Base-by-base conservation (phyloP, 2,888 invertebrate genomes). In the Apodemia hepburni region DNA sequence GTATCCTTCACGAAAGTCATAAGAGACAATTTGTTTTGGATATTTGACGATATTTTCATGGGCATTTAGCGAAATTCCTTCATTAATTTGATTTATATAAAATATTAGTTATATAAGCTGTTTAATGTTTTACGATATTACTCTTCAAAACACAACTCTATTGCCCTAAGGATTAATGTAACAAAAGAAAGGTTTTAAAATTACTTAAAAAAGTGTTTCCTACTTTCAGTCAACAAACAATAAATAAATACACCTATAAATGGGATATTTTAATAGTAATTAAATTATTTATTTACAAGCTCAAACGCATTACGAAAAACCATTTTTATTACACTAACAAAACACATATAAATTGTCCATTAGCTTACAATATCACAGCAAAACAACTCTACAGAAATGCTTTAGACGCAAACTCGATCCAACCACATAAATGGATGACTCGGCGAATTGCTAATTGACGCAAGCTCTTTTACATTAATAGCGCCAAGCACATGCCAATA, bases 321-420 rank as follows among this genome's bases (percentile, higher is more conserved):
- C 73, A 75, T 75, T 73, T 72, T 38, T 79, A 72, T 78, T 83
- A 85, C 79, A 81, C 76, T 72, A 80, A 73, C 82, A 81, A 33
- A 38, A 38, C 38, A 38, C 38, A 38, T 38, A 11, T 38, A 38
- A 79, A 81, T 78, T 81, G 87, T 88, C 85, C 87, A 86, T 87
- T 86, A 87, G 83, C 82, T 79, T 84, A 89, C 87, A 88, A 87
- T 89, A 90, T 89, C 91, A 91, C 91, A 91, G 90, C 89, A 83
- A 84, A 86, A 90, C 88, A 87, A 87, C 85, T 82, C 87, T 33
- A 82, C 84, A 86, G 85, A 89, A 87, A 84, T 84, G 87, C 81
- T 82, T 76, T 80, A 81, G 78, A 78, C 81, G 75, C 68, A 68
- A 73, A 78, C 73, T 75, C 77, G 68, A 70, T 74, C 64, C 38